Percentiles rank a stretch among this genome's conserved stretches.
phyloP scores from a whole-genome alignment of 2,888 invertebrate species.

The Blera fallax region DNA sequence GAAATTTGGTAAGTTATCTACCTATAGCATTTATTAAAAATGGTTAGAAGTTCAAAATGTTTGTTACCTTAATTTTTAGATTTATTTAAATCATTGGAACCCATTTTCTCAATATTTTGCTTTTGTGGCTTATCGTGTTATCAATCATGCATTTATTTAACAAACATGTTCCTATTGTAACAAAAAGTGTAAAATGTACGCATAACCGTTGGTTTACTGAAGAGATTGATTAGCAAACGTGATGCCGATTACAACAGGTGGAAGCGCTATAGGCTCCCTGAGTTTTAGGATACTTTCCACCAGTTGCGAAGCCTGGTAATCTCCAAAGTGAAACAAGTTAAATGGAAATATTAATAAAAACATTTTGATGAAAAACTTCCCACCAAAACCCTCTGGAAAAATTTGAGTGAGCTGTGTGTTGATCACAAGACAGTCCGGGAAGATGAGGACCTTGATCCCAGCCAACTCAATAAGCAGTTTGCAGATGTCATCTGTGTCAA shows the following conservation, averaged over 20 bases:
- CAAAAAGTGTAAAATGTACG: neutral
- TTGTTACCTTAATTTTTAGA: neutral
- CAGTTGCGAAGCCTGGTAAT: neutral
- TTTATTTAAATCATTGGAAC: neutral
- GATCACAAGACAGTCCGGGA: neutral
- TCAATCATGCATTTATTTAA: neutral
- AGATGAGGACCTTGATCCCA: neutral
- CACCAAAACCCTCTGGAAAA: neutral
- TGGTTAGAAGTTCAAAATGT: neutral
- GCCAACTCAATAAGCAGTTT: neutral
- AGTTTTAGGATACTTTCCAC: too few relatives aligned
- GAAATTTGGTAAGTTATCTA: neutral
- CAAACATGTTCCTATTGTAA: neutral
- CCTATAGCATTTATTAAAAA: neutral
- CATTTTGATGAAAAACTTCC: neutral
- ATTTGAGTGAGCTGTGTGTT: neutral
- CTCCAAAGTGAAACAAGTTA: neutral
- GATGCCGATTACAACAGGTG: neutral
- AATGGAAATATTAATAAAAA: neutral
- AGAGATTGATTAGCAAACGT: neutral
- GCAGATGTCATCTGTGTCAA: neutral
- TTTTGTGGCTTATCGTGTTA: constrained; percentile 1
- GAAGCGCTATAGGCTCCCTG: too few relatives aligned
- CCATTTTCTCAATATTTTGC: neutral
- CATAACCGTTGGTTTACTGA: neutral